phyloP scores from a whole-genome alignment of 2,888 invertebrate genomes.

The Macrosiphum euphorbiae region DNA sequence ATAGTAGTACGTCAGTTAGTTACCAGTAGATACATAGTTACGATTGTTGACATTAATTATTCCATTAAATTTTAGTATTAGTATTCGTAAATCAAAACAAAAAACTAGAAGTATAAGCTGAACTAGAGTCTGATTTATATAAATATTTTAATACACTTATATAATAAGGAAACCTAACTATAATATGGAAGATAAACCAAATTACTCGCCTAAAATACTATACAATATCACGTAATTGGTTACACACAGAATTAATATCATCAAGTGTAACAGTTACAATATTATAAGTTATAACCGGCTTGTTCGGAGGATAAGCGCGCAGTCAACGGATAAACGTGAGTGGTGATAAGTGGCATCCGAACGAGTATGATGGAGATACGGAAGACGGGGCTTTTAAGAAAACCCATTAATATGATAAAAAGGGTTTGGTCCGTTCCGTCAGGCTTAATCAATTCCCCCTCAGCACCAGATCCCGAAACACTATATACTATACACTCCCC shows the following conservation, averaged over 20 bases:
- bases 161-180: no score
- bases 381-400: slow-evolving; percentile 30
- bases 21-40: no score
- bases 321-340: background rate
- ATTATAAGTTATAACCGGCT: background rate
- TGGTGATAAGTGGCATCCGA: slow-evolving; percentile 33
- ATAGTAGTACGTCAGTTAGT: no score
- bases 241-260: background rate
- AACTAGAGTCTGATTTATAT: no score
- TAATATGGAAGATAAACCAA: background rate
- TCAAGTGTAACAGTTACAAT: background rate
- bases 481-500: background rate
- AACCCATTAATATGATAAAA: slow-evolving; percentile 59
- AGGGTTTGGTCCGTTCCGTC: slow-evolving; percentile 38
- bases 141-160: no score
- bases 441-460: slow-evolving; percentile 46
- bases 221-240: background rate
- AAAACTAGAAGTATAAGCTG: no score
- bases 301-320: background rate
- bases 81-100: no score
- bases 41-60: no score
- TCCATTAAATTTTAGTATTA: no score
- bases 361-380: background rate
- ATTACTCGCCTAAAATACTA: background rate
- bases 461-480: background rate